Percentiles rank a stretch among this genome's conserved stretches.
Conservation (phyloP, 2,797 vertebrate species). For the Todus mexicanus region DNA sequence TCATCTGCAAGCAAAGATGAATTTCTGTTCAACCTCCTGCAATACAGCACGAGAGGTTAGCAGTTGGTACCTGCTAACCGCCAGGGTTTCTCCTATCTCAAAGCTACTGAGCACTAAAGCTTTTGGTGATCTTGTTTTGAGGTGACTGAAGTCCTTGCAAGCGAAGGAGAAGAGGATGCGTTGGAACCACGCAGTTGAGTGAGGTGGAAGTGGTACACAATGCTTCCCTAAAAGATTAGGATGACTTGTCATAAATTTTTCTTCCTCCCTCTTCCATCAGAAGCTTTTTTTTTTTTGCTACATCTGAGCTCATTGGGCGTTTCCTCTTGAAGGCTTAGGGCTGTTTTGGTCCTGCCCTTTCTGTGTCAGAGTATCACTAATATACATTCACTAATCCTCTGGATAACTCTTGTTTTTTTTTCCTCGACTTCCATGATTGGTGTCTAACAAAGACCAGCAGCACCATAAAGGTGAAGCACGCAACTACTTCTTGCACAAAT, state of each 20-base stretch:
- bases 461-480: not conserved
- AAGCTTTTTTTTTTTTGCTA: not conserved
- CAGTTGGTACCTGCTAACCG: accelerated
- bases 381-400: not conserved
- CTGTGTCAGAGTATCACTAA: not conserved
- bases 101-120: not conserved
- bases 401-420: not conserved
- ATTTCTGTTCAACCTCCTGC: not conserved
- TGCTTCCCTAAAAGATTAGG: not conserved
- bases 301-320: not conserved
- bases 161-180: not conserved
- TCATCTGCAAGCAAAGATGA: not conserved
- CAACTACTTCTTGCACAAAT: not conserved
- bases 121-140: not conserved
- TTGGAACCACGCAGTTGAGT: accelerated
- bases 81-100: not conserved
- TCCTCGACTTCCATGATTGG: not conserved
- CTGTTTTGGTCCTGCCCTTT: not conserved
- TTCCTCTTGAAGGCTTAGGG: not conserved
- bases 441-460: not conserved
- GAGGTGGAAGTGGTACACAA: not conserved
- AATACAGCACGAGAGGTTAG: accelerated
- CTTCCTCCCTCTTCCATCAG: not conserved
- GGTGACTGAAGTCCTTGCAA: not conserved
- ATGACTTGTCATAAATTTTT: not conserved